These are phyloP conservation scores for Drosophila dives DNA, from an alignment of 2,888 invertebrate genomes.

Conservation along the genomic window DNA sequence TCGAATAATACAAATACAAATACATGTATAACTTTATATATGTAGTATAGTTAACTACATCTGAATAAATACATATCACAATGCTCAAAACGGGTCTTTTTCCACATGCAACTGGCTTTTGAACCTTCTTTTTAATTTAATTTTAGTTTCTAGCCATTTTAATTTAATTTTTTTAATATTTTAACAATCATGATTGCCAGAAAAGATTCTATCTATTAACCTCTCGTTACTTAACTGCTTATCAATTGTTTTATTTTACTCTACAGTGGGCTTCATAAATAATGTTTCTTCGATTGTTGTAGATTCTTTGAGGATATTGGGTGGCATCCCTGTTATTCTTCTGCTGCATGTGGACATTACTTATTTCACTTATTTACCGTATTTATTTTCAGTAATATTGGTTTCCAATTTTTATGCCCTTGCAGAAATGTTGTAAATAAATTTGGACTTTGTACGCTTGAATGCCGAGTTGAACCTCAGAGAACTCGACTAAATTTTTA, in stretches of 20 bases:
- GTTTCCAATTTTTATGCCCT: background rate
- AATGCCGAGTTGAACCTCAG: too few relatives aligned
- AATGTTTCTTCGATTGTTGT: background rate
- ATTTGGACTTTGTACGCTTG: background rate
- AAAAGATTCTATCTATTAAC: slow-evolving; percentile 39
- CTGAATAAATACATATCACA: slow-evolving; percentile 58
- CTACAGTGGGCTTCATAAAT: slow-evolving; percentile 13
- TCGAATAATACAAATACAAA: background rate
- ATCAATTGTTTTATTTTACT: background rate
- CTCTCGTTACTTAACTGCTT: slow-evolving; percentile 2
- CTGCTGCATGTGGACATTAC: background rate
- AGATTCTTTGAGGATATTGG: background rate
- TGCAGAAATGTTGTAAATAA: background rate
- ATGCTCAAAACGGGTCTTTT: slow-evolving; percentile 41
- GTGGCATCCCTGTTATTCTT: background rate
- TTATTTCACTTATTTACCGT: background rate
- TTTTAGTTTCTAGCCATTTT: background rate
- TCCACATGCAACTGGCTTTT: slow-evolving; percentile 11
- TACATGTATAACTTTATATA: slow-evolving; percentile 8
- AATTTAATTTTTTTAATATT: slow-evolving; percentile 17
- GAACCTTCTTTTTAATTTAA: background rate
- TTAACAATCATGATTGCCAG: slow-evolving; percentile 55
- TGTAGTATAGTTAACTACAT: slow-evolving; percentile 23
- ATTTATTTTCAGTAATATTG: background rate
- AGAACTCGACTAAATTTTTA: background rate